Evolutionary conservation across 2,888 invertebrate genomes (phyloP), one percentile per base, ranked within the genome.

Genomic region (Amitus sp.): DNA sequence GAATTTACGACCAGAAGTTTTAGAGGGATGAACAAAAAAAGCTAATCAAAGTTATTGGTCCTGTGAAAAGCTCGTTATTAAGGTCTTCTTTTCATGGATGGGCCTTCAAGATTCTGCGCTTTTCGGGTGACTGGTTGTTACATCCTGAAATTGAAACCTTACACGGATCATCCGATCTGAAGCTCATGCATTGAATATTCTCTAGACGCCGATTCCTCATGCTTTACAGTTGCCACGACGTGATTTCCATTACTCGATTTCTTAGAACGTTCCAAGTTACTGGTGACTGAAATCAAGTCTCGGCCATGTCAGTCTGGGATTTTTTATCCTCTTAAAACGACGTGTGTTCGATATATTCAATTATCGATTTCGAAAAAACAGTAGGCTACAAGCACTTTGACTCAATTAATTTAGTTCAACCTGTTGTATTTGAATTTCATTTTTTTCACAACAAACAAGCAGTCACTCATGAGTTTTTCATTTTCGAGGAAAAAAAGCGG

Each of bases 171-270:
- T 73, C 73, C 72, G 68, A 72, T 70, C 73, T 67, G 47, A 39
- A 67, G 69, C 69, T 73, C 68, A 65, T 52, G 47, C 62, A 46
- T 15, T 53, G 65, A 52, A 62, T 62, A 67, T 62, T 58, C 53
- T 60, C 47, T 65, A 66, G 59, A 69, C 70, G 65, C 61, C 58
- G 27, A 57, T 60, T 51, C 67, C 65, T 64, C 57, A 69, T 68
- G 73, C 71, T 74, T 71, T n/a, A n/a, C 73, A 72, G 73, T 76
- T 73, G 71, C 70, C 68, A 67, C 70, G 70, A 73, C 69, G 73
- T 74, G 73, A 75, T 75, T 76, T 75, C 73, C 76, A 76, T 76
- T 74, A 76, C 75, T 77, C 74, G 73, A 74, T 76, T 76, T 70
- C 68, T 72, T 69, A 74, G 73, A 69, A 68, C 71, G 66, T 66